phyloP scores from a whole-genome alignment of 2,113 vertebrate species.

The Crotalus viridis region DNA sequence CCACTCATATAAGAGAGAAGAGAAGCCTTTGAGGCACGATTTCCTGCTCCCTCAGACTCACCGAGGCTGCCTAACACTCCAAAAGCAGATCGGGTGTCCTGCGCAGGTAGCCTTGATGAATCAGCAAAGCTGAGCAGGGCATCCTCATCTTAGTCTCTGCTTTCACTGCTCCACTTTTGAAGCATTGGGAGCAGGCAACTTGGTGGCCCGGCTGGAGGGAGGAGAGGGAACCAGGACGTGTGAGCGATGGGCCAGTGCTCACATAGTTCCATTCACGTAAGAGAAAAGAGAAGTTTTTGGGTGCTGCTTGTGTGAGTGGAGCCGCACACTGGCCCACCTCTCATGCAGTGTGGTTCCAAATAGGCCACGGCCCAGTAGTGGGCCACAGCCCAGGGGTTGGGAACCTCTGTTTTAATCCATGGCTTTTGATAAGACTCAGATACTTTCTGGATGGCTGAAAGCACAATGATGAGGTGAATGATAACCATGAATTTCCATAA shows the following conservation, averaged over 20 bases:
- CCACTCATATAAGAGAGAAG: neutral
- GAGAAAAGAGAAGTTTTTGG: neutral
- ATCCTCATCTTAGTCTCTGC: neutral
- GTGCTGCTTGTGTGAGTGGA: rapidly evolving
- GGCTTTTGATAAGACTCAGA: neutral
- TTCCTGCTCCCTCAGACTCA: neutral
- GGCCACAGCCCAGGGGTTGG: neutral
- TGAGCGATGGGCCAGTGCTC: no score
- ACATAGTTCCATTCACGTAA: neutral
- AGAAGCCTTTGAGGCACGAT: neutral
- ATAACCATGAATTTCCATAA: neutral
- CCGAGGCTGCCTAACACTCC: neutral
- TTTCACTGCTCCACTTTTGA: neutral
- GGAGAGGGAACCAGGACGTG: neutral
- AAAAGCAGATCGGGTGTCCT: neutral
- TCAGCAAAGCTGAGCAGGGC: neutral
- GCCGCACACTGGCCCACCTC: neutral
- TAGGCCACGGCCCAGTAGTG: no score
- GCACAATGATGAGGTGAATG: neutral
- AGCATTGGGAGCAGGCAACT: neutral
- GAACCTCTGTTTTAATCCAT: neutral
- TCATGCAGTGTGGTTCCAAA: neutral
- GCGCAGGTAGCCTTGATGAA: neutral
- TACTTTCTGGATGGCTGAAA: neutral
- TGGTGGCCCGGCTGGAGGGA: neutral